Base-by-base conservation (phyloP, 1,140 invertebrate genomes). In the Calycopis cecrops region DNA sequence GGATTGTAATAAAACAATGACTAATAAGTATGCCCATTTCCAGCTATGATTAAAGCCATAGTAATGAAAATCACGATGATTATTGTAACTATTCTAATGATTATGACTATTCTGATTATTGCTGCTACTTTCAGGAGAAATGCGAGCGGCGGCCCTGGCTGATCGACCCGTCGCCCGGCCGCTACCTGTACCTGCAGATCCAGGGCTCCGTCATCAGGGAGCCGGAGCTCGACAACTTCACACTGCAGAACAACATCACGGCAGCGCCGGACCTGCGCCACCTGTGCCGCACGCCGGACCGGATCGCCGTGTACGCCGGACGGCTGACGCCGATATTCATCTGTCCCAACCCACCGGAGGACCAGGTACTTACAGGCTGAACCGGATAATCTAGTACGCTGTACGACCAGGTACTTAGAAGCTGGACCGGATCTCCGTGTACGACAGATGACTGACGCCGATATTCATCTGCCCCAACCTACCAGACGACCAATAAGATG, bases 61-160 rank as follows among this genome's bases (percentile, higher is more conserved):
- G 6, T 28, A 6, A 28, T 28, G 21, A 28, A 3, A 28, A 28
- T 6, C 2, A 28, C 6, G 21, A 28, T 28, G 21, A 28, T n/a
- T n/a, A n/a, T n/a, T n/a, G n/a, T n/a, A n/a, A n/a, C n/a, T n/a
- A n/a, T n/a, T 12, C 12, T 12, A 42, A 12, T 42, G 3, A 8
- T 11, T 11, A 42, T 12, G 4, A 42, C 40, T 42, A 42, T 42
- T 4, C 12, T 17, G 10, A 17, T 18, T 49, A 52, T 52, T 40
- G n/a, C n/a, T 44, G 34, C 35, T 53, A 51, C 54, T 90, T 87
- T 9, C 81, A 95, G 94, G 90, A 91, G 64, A 92, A 93, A 52
- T 96, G 94, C 64, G 92, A 94, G 59, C 90, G 90, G 18, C 90
- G 93, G 58, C 94, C 94, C 0, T 94, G 93, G 91, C 81, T 95